Conservation (phyloP, 2,888 invertebrate species). For the Arctia plantaginis region DNA sequence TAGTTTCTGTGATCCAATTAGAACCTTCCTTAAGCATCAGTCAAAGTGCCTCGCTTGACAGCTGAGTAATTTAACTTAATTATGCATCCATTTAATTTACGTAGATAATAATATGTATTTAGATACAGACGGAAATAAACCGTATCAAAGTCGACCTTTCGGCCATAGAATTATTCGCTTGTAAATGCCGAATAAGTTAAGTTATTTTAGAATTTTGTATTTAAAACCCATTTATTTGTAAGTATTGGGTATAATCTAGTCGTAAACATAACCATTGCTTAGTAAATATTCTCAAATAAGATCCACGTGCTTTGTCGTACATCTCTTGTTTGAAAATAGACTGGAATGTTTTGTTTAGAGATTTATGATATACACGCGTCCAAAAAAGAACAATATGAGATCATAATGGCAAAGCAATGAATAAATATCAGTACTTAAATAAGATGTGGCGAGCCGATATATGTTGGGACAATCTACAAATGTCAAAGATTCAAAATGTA, state of each 20-base stretch:
- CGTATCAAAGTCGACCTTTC: neutral
- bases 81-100: slow-evolving; percentile 35
- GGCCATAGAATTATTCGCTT: neutral
- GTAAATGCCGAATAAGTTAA: neutral
- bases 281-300: neutral
- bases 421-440: slow-evolving; percentile 49
- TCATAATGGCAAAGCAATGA: slow-evolving; percentile 39
- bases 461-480: slow-evolving; percentile 60
- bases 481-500: slow-evolving; percentile 74
- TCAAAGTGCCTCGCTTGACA: slow-evolving; percentile 31
- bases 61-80: slow-evolving; percentile 37
- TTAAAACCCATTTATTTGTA: neutral
- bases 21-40: slow-evolving; percentile 47
- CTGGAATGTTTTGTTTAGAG: slow-evolving; percentile 1
- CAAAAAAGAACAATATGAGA: slow-evolving; percentile 26
- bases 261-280: neutral
- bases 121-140: slow-evolving; percentile 23
- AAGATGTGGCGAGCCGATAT: slow-evolving; percentile 48
- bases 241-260: neutral
- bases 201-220: too few species aligned
- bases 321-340: slow-evolving; percentile 7
- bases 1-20: slow-evolving; percentile 57
- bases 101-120: slow-evolving; percentile 32
- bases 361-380: slow-evolving; percentile 14
- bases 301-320: neutral